phyloP scores from a whole-genome alignment of 2,113 vertebrate species.

The Astur gentilis region DNA sequence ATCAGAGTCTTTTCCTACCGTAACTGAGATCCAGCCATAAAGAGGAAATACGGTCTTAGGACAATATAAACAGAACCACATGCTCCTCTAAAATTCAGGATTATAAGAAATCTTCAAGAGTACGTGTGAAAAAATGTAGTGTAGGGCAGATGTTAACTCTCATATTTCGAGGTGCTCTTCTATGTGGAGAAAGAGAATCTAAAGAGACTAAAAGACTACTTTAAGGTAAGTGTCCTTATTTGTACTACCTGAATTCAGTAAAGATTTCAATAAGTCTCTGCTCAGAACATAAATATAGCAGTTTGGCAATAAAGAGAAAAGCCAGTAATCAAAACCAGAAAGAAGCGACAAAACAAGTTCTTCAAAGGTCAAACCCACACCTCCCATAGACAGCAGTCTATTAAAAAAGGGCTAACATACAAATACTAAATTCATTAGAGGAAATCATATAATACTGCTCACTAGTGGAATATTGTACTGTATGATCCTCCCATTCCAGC shows the following conservation, averaged over 20 bases:
- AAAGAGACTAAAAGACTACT: not conserved
- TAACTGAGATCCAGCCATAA: not conserved
- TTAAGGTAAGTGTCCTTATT: not conserved
- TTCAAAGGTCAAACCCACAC: not conserved
- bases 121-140: not conserved
- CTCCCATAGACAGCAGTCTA: not conserved
- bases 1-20: not conserved
- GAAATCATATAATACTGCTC: not conserved
- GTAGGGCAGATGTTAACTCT: not conserved
- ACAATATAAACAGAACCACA: not conserved
- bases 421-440: not conserved
- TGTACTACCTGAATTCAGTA: not conserved
- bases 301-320: not conserved
- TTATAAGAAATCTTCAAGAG: not conserved
- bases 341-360: not conserved
- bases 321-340: not conserved
- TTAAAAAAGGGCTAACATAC: not conserved
- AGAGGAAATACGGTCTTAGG: not conserved
- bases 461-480: not conserved
- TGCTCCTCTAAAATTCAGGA: not conserved
- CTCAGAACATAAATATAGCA: not conserved
- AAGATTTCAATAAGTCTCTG: not conserved
- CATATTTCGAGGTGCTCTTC: not conserved
- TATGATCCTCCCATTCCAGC: not conserved
- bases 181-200: not conserved